Base-by-base conservation (phyloP, 53 echinoderm and acorn worm species). In the Stichopus horrens region DNA sequence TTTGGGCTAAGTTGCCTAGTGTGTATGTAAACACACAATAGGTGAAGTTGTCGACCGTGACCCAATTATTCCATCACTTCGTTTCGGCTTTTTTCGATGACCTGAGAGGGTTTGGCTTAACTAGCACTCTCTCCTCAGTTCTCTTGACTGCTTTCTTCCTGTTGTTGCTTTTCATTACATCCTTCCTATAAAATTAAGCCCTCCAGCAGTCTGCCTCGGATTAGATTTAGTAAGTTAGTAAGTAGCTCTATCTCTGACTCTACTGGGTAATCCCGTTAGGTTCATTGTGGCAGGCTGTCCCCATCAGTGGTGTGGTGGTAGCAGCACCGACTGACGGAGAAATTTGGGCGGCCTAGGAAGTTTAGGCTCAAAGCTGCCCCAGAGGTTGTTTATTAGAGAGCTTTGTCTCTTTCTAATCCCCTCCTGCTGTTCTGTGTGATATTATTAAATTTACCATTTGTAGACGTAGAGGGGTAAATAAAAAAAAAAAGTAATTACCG, bases 161-260 rank as follows among this genome's bases (percentile, higher is more conserved):
- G 79, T 79, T 79, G 51, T 79, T 79, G 54, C 79, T 7, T 19
- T 79, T 55, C 55, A 79, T 52, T 54, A 79, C 79, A 79, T 79
- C 79, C 79, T 79, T 51, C 54, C 23, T 5, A 75, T 75, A 75
- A 75, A 37, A 37, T 37, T 37, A 37, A 37, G 2, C 37, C 37
- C 37, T 37, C 37, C 37, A 37, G 37, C 37, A 37, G 37, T 37
- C 37, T 37, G 37, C 37, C 37, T 37, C 37, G 37, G 37, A 37
- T 37, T 37, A 37, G 37, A 37, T 37, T 2, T 37, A 37, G 37
- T 37, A 37, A 0, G 37, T 2, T 37, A 37, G 37, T 37, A 37
- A 0, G 37, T 37, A 37, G 37, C 37, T 37, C 37, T 37, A 37
- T 37, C 37, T 37, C 37, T 2, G 2, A 37, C 63, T 60, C 16